Conservation (phyloP, 2,888 invertebrate genomes). For the Tridacna crocea region DNA sequence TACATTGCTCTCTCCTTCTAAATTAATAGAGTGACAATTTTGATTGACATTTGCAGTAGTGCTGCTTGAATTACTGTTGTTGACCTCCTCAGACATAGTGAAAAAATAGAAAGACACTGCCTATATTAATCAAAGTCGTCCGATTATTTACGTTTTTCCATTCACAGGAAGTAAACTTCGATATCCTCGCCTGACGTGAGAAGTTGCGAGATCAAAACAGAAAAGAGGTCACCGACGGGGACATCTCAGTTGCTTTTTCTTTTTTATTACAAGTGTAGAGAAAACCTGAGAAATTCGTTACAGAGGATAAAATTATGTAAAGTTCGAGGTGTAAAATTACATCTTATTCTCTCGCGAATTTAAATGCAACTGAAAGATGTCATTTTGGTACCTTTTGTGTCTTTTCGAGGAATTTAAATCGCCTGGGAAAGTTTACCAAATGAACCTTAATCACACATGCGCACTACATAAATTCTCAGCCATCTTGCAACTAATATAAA, state of each 20-base stretch:
- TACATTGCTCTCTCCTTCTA: not conserved
- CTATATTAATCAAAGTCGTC: not conserved
- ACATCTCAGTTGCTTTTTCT: not conserved
- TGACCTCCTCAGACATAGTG: not conserved
- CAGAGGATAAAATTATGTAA: too few relatives aligned
- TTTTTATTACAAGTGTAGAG: too few relatives aligned
- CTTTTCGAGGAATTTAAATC: not conserved
- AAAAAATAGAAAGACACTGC: not conserved
- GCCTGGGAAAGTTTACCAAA: slow-evolving; percentile 30
- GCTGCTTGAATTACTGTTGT: not conserved
- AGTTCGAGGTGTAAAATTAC: too few relatives aligned
- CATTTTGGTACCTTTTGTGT: too few relatives aligned
- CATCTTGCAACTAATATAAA: slow-evolving; percentile 65
- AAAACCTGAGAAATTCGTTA: too few relatives aligned
- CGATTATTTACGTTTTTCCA: not conserved
- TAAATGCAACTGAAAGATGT: too few relatives aligned
- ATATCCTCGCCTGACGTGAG: slow-evolving; percentile 37
- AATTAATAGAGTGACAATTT: not conserved
- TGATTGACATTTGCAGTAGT: not conserved
- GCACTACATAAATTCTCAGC: slow-evolving; percentile 41
- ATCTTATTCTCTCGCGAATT: too few relatives aligned
- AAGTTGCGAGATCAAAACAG: slow-evolving; percentile 66
- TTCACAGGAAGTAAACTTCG: slow-evolving; percentile 12
- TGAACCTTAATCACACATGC: slow-evolving; percentile 44
- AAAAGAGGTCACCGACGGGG: slow-evolving; percentile 35